A percentile compares a stretch with the other conserved stretches of the same genome.
Evolutionary conservation across 2,797 vertebrate species (phyloP).

Genomic region (Xenops minutus): DNA sequence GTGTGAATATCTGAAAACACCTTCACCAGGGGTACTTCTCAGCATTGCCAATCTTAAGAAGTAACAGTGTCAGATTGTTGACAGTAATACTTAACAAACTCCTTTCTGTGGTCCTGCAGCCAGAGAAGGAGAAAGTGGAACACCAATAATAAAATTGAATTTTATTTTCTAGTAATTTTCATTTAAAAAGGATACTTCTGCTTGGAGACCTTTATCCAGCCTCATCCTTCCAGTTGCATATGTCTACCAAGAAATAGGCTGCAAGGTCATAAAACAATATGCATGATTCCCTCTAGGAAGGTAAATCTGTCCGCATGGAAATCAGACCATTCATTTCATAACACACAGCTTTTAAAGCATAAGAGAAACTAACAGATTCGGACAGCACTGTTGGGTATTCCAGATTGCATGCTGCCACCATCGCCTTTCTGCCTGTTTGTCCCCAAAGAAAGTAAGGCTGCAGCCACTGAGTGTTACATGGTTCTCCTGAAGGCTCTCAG

Average conservation of each 20-base stretch:
- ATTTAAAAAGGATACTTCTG: background rate
- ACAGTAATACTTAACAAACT: background rate
- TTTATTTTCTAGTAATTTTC: background rate
- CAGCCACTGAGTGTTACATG: background rate
- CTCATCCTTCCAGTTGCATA: background rate
- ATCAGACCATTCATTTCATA: background rate
- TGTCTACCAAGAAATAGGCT: background rate
- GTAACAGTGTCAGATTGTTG: background rate
- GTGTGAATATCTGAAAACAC: background rate
- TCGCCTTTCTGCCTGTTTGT: background rate
- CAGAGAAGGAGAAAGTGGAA: background rate
- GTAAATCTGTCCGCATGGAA: background rate
- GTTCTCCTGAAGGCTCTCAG: slow-evolving; percentile 18
- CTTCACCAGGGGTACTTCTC: background rate
- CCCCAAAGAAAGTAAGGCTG: rapidly evolving
- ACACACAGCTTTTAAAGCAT: background rate
- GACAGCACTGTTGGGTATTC: background rate
- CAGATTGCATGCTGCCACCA: background rate
- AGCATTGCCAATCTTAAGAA: background rate
- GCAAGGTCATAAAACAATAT: background rate
- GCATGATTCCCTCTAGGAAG: rapidly evolving
- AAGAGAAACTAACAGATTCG: background rate
- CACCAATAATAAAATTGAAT: background rate
- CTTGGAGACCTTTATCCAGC: background rate
- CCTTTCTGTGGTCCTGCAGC: background rate